Base-by-base conservation (phyloP, 2,888 invertebrate genomes). In the Aelia acuminata region DNA sequence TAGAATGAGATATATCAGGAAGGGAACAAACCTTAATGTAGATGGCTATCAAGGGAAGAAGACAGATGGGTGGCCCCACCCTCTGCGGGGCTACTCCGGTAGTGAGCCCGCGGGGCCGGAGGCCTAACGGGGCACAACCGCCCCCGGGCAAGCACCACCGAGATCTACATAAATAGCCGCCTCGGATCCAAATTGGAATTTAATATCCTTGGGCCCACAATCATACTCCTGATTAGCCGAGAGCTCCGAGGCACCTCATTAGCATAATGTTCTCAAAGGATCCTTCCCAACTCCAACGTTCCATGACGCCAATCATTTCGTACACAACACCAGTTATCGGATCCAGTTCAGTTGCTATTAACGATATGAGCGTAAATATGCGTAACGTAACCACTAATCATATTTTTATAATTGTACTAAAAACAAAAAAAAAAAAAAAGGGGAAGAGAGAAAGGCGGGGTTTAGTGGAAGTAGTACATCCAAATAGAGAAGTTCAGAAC, bases 151-250 rank as follows among this genome's bases (percentile, higher is more conserved):
- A 43, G 31, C 85, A 31, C 50, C 35, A 47, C 84, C 48, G 43
- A 50, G 84, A 50, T 84, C 80, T 80, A 80, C 80, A 80, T 80
- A 80, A 80, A 80, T 47, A 80, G 80, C 80, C 80, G 80, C 80
- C 80, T 80, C 80, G 80, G 80, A 80, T 85, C 85, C 85, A 85
- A 85, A 85, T 85, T 85, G 85, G 85, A 85, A 85, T 85, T 85
- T 85, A 85, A 85, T 85, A 85, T 85, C 85, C 85, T 85, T 57
- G 31, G 85, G 57, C 57, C 85, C 85, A 85, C 85, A 85, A 85
- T 85, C 85, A 85, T 85, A 50, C 49, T 49, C 50, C 85, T 50
- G 84, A 50, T 84, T 84, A 48, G 80, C 80, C 43, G 20, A 80
- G 85, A 39, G 85, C 53, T 53, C 57, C 39, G 26, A 49, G 84